These are phyloP conservation scores for Cheilosia grossa DNA, from an alignment of 2,888 invertebrate genomes.

Conservation along the genomic window DNA sequence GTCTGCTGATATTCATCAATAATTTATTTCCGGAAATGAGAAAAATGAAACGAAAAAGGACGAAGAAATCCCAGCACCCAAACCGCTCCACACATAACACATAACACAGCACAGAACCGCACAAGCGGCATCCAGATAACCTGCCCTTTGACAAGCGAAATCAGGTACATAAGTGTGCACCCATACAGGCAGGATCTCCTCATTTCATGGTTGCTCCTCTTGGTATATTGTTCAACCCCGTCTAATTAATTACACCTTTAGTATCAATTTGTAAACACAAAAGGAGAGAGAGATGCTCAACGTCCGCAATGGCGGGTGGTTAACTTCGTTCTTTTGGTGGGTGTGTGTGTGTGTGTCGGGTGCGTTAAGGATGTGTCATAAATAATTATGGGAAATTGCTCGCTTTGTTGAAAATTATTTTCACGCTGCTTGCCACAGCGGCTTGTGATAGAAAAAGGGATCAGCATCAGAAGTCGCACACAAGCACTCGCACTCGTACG, in stretches of 20 bases:
- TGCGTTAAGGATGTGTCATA: slow-evolving; percentile 7
- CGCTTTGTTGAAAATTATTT: slow-evolving; percentile 2
- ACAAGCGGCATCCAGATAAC: background rate
- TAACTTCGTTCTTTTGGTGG: background rate
- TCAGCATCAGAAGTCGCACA: background rate
- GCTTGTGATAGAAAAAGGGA: background rate
- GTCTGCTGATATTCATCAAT: slow-evolving; percentile 12
- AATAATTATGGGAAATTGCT: slow-evolving; percentile 15
- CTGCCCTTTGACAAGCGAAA: background rate
- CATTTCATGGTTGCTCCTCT: background rate
- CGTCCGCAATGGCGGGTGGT: background rate
- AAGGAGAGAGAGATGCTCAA: background rate
- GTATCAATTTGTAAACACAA: slow-evolving; percentile 12
- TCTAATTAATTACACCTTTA: slow-evolving; percentile 16
- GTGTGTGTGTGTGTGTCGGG: background rate
- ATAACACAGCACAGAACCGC: background rate
- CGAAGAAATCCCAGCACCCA: background rate
- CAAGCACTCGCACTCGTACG: background rate
- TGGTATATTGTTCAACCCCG: slow-evolving; percentile 1
- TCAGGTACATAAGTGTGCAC: background rate
- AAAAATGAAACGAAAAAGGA: slow-evolving; percentile 5
- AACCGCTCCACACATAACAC: background rate
- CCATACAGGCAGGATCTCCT: no score
- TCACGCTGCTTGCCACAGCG: background rate
- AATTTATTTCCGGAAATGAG: slow-evolving; percentile 14